Base-by-base conservation (phyloP, 2,797 vertebrate species). In the Lepus townsendii region DNA sequence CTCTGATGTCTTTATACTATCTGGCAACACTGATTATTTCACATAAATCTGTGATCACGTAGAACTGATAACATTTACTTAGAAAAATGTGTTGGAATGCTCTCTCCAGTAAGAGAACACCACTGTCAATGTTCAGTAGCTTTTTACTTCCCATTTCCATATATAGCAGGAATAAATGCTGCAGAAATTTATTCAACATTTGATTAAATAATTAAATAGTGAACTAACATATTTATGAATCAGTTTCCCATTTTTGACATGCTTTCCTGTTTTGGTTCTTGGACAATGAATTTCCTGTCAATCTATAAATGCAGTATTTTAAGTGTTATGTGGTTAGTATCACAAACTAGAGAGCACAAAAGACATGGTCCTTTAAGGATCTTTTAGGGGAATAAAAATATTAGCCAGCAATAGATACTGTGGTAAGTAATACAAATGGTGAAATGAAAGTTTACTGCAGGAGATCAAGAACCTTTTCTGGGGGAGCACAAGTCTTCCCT, bases 151-250 rank as follows among this genome's bases (percentile, higher is more conserved):
- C 24, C 3, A 32, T 72, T 38, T 72, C 16, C 7, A 50, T n/a
- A 12, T 0, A 78, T 2, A 5, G 20, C 11, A 78, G 50, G 30
- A 68, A 69, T 14, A 75, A 73, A 80, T 3, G 8, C 38, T 73
- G 5, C 24, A 62, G 32, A 83, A 22, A 35, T 35, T 69, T 72
- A 38, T 71, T 87, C 47, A 76, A 26, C n/a, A 1, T 66, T 12
- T 26, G 5, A 68, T 66, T 86, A 24, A 57, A 83, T 54, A 72
- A 68, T 66, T 83, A 24, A 57, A 78, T 47, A 77, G 30, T 62
- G 54, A 71, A 71, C n/a, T 85, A 66, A 47, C 32, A 62, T 62
- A 82, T 69, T 93, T 50, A 65, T 71, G 60, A 89, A 83, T 69
- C 17, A 38, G 57, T 88, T 85, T 92, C 13, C n/a, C 62, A 7